Conservation (phyloP, 2,888 invertebrate genomes). For the Mayetiola destructor region DNA sequence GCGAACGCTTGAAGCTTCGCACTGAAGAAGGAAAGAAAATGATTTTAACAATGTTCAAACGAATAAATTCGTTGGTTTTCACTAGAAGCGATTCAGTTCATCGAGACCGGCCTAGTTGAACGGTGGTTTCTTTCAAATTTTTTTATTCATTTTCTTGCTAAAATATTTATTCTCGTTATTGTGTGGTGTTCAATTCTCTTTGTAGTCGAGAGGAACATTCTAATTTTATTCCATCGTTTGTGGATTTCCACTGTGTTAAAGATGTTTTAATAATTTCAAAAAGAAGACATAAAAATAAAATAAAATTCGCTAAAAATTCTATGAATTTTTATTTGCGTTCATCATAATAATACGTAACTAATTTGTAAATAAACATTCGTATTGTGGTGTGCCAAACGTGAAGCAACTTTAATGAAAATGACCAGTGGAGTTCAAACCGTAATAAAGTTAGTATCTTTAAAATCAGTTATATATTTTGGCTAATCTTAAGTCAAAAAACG, state of each 20-base stretch:
- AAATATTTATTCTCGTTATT: too few species aligned
- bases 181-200: background rate
- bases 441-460: constrained; percentile 32
- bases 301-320: background rate
- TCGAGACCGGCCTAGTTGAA: constrained; percentile 23
- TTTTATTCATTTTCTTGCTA: too few species aligned
- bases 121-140: too few species aligned
- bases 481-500: too few species aligned
- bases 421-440: constrained; percentile 29
- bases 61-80: constrained; percentile 23
- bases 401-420: constrained; percentile 14
- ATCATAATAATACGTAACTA: background rate
- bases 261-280: too few species aligned
- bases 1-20: too few species aligned
- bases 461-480: too few species aligned
- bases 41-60: too few species aligned
- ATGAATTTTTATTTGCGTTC: background rate
- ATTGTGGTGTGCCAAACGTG: background rate
- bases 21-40: too few species aligned
- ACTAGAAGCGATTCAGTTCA: constrained; percentile 25
- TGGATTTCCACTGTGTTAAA: too few species aligned
- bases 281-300: background rate
- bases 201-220: background rate
- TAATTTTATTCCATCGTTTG: too few species aligned
- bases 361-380: background rate